A percentile compares a stretch with the other conserved stretches of the same genome.
Evolutionary conservation across 2,797 vertebrate genomes (phyloP).

Genomic region (Sparidentex hasta): DNA sequence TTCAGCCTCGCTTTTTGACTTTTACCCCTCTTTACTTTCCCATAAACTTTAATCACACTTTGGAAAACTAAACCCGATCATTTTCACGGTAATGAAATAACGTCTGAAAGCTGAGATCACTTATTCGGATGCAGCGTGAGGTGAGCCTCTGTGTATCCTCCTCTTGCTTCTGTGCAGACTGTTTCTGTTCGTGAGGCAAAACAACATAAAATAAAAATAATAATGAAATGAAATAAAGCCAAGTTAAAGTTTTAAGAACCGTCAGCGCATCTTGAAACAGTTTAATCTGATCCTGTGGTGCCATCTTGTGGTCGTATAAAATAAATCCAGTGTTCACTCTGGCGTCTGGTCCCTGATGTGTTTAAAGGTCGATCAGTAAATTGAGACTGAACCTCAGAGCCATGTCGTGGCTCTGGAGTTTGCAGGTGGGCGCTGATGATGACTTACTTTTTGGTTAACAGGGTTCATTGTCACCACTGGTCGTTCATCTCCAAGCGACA

Average conservation of each 20-base stretch:
- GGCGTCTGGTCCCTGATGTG: neutral
- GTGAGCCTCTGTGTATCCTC: neutral
- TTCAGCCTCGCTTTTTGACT: neutral
- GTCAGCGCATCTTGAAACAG: neutral
- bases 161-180: neutral
- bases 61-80: neutral
- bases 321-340: neutral
- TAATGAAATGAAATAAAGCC: neutral
- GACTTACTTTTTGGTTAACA: neutral
- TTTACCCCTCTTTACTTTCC: constrained; percentile 3
- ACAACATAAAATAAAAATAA: neutral
- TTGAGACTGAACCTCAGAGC: neutral
- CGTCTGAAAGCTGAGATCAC: neutral
- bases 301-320: constrained; percentile 76
- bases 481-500: neutral
- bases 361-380: neutral
- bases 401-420: neutral
- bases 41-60: constrained; percentile 30
- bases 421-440: neutral
- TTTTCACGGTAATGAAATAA: neutral
- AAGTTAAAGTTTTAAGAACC: neutral
- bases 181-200: neutral
- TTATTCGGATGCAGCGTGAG: neutral
- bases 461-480: neutral
- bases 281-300: constrained; percentile 70